Base-by-base conservation (phyloP, 1,140 invertebrate species). In the Meloidogyne hapla region DNA sequence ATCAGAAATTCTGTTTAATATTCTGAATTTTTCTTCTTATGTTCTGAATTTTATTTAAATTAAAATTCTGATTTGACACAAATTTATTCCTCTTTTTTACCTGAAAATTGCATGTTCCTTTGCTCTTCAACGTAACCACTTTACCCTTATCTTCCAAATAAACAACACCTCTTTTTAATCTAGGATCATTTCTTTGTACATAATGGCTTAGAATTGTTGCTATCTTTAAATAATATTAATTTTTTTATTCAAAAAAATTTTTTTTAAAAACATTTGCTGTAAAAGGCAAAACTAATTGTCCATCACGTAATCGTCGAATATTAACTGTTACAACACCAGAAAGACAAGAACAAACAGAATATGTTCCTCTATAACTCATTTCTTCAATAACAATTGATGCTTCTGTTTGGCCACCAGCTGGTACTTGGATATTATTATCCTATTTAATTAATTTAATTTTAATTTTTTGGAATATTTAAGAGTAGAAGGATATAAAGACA, bases 361-460 rank as follows among this genome's bases (percentile, higher is more conserved):
- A 89, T 5, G 79, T 84, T n/a, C 88, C 88, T 18, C 68, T 81
- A 76, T 88, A 89, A 74, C 88, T 88, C 78, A 88, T 83, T 76
- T 89, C 89, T 68, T 86, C 88, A 63, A 89, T 87, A 3, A 89
- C 87, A 71, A 90, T 85, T 65, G 85, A 85, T 9, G 89, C 89
- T 18, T 84, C 87, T 1, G 88, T 88, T 69, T 83, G 83, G 62
- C 83, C 84, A 26, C 85, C 86, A 2, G 81, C 63, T 25, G 88
- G 88, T 4, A 90, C 89, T 62, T 56, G 40, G n/a, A 67, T 42
- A 23, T 67, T 38, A 38, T 67, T 42, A n/a, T 67, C 65, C 40
- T 67, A 8, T 33, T 28, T 40, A 21, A 5, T 67, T 33, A 6
- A n/a, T n/a, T n/a, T n/a, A n/a, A n/a, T n/a, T n/a, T n/a, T n/a